Base-by-base conservation (phyloP, 2,113 vertebrate genomes). In the Redunca redunca region DNA sequence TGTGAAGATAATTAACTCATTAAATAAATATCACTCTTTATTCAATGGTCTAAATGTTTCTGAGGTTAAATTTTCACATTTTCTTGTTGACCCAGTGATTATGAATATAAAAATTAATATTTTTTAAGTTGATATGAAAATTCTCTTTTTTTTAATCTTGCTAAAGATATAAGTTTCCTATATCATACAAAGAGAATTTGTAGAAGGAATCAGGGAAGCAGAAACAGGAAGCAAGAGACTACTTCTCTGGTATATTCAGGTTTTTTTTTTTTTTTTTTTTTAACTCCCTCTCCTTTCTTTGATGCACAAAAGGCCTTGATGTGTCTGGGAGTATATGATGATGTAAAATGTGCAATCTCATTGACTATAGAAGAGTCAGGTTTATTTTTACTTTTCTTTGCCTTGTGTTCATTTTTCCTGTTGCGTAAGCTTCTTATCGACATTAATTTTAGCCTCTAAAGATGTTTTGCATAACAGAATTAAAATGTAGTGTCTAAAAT, bases 371-470 rank as follows among this genome's bases (percentile, higher is more conserved):
- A 89, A 92, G 26, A 93, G 67, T 88, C 92, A 92, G 80, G 19
- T 95, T 95, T 96, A 97, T 95, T 97, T 98, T 97, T 90, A 71
- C 96, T 97, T 93, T 58, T 60, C 58, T 97, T 95, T 96, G 96
- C 93, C 93, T 80, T 60, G 81, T 53, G 36, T 98, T 98, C 95
- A 93, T 88, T 97, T 98, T 95, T 90, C 80, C 88, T 95, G 40
- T 97, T 98, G 97, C 95, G 95, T 98, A 98, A 98, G 95, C 89
- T 97, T 96, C 95, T 96, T 98, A 96, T 97, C 90, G 6, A 96
- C 96, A 97, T 98, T 97, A 98, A 98, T 98, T 98, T 98, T 97
- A 98, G 97, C 96, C 64, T 97, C 96, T 80, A 55, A 90, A 96
- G 93, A 97, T 96, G 84, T 97, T 98, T 97, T 97, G 71, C 97